phyloP scores from a whole-genome alignment of 1,140 invertebrate genomes.

The Brachionus angularis region DNA sequence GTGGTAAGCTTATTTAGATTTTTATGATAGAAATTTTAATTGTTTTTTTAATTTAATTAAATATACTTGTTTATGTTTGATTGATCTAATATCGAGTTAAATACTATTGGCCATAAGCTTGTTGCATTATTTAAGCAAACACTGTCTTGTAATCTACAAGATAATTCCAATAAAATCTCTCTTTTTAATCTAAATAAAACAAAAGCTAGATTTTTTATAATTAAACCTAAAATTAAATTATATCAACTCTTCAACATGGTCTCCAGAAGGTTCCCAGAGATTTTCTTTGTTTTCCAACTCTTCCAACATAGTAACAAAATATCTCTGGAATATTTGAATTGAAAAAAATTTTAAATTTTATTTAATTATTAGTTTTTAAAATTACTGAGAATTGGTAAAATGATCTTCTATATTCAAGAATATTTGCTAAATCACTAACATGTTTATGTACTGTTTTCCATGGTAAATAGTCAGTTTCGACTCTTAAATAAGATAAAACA shows the following conservation, averaged over 20 bases:
- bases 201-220: not conserved
- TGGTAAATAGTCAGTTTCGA: slow-evolving; percentile 19
- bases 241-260: slow-evolving; percentile 43
- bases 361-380: not conserved
- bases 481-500: not conserved
- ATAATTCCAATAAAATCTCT: slow-evolving; percentile 27
- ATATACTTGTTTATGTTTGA: not conserved
- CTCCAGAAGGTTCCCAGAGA: slow-evolving; percentile 14
- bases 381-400: slow-evolving; percentile 30
- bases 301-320: slow-evolving; percentile 21
- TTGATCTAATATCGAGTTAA: not conserved
- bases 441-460: slow-evolving; percentile 37
- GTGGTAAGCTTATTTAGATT: not conserved
- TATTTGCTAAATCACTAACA: not conserved
- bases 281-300: slow-evolving; percentile 8
- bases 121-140: slow-evolving; percentile 16
- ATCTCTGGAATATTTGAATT: slow-evolving; percentile 4
- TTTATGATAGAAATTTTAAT: too few species aligned
- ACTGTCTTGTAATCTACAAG: slow-evolving; percentile 24
- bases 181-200: slow-evolving; percentile 9
- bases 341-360: not conserved
- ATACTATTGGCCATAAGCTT: slow-evolving; percentile 8
- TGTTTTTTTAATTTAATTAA: not conserved
- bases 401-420: slow-evolving; percentile 28
- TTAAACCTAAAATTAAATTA: not conserved